Evolutionary conservation across 2,113 vertebrate genomes (phyloP).

Genomic region (Oxyura jamaicensis): DNA sequence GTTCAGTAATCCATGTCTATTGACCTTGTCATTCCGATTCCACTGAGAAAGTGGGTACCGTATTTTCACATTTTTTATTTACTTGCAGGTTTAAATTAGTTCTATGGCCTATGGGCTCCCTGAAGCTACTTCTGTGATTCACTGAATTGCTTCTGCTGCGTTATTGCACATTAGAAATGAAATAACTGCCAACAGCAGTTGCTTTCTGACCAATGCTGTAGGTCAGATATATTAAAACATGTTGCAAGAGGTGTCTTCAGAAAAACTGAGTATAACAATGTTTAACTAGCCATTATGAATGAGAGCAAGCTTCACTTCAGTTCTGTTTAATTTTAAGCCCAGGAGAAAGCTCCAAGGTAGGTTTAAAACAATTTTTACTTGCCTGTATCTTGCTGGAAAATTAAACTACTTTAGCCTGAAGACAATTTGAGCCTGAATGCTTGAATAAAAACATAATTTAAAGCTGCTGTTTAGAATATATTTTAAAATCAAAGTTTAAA

Average conservation of each 20-base stretch:
- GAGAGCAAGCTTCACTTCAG: not conserved
- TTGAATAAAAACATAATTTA: not conserved
- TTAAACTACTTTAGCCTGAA: not conserved
- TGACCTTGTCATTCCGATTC: conserved; percentile 56
- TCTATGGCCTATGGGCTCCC: conserved; percentile 50
- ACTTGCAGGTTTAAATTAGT: conserved; percentile 47
- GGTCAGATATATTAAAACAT: not conserved
- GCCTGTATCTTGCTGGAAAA: not conserved
- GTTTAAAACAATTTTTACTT: no score
- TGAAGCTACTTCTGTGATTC: conserved; percentile 47
- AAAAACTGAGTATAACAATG: not conserved
- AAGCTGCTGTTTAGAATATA: not conserved
- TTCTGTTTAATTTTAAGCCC: not conserved
- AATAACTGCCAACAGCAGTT: conserved; percentile 15
- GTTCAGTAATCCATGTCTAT: not conserved
- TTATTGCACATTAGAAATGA: conserved; percentile 41
- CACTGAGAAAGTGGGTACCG: not conserved
- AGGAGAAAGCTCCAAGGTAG: not conserved
- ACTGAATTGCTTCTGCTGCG: conserved; percentile 41
- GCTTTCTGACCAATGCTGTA: not conserved
- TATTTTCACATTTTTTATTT: conserved; percentile 57
- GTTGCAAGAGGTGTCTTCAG: not conserved
- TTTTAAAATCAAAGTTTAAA: conserved; percentile 1
- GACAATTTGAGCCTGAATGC: not conserved
- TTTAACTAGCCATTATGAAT: not conserved